These are phyloP conservation scores for Tigriopus japonicus DNA, from an alignment of 1,140 invertebrate genomes.

Conservation along the genomic window DNA sequence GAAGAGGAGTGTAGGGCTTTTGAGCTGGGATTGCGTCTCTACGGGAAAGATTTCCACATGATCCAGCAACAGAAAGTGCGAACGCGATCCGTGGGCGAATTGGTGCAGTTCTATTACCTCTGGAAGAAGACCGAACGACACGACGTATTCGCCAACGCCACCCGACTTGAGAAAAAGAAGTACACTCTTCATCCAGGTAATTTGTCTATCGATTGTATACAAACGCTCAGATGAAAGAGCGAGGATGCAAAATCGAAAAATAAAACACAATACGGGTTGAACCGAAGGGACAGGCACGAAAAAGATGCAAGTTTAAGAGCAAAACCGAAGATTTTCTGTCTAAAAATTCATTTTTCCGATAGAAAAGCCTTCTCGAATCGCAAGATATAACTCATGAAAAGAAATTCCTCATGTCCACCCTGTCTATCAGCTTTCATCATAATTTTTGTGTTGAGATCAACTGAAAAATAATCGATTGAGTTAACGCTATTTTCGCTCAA, in stretches of 20 bases:
- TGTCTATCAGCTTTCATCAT: no score
- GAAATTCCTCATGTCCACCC: no score
- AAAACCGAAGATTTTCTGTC: no score
- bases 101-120: conserved; percentile 94
- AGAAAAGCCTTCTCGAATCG: no score
- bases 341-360: no score
- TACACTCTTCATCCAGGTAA: conserved; percentile 58
- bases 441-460: no score
- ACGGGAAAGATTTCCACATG: conserved; percentile 87
- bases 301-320: no score
- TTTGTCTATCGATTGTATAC: neutral
- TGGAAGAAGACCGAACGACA: conserved; percentile 98
- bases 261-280: neutral
- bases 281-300: neutral
- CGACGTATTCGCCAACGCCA: conserved; percentile 72
- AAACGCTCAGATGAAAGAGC: no score
- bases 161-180: conserved; percentile 63
- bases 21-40: conserved; percentile 73
- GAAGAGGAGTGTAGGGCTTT: conserved; percentile 95
- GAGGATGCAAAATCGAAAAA: neutral
- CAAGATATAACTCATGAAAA: no score
- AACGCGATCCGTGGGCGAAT: conserved; percentile 82
- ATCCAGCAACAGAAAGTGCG: conserved; percentile 84
- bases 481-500: no score
- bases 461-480: no score